phyloP scores from a whole-genome alignment of 1,140 invertebrate species.

The Drosophila erecta region DNA sequence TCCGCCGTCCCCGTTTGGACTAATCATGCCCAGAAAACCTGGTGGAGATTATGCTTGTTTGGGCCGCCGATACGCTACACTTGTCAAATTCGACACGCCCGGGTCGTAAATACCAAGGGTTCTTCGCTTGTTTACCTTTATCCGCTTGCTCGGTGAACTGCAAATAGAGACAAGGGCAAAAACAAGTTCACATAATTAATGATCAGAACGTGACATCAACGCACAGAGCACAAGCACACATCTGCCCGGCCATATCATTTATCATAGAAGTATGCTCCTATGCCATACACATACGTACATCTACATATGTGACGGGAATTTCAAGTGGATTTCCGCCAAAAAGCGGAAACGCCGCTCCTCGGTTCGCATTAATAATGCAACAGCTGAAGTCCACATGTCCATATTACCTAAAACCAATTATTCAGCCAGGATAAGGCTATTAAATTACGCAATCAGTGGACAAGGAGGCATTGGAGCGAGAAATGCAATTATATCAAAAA shows the following conservation, averaged over 20 bases:
- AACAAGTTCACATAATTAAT: constrained; percentile 73
- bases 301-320: constrained; percentile 43
- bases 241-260: constrained; percentile 55
- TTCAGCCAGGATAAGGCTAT: constrained; percentile 63
- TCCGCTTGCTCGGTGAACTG: constrained; percentile 64
- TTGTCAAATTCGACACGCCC: constrained; percentile 68
- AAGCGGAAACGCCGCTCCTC: constrained; percentile 56
- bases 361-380: constrained; percentile 77
- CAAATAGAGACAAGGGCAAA: constrained; percentile 70
- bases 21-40: constrained; percentile 44
- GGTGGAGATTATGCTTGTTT: constrained; percentile 47
- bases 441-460: constrained; percentile 69
- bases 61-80: constrained; percentile 15
- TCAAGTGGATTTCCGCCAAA: constrained; percentile 54
- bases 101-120: constrained; percentile 51
- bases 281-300: too few species aligned
- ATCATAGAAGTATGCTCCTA: constrained; percentile 48
- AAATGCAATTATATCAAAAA: constrained; percentile 78
- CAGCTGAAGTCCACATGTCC: constrained; percentile 62
- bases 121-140: constrained; percentile 57
- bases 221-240: constrained; percentile 39
- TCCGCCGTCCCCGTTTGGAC: constrained; percentile 17
- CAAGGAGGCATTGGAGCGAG: constrained; percentile 13
- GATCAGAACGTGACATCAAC: constrained; percentile 70
- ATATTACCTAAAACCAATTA: constrained; percentile 81